Base-by-base conservation (phyloP, 1,140 invertebrate species). In the Cecropterus lyciades region DNA sequence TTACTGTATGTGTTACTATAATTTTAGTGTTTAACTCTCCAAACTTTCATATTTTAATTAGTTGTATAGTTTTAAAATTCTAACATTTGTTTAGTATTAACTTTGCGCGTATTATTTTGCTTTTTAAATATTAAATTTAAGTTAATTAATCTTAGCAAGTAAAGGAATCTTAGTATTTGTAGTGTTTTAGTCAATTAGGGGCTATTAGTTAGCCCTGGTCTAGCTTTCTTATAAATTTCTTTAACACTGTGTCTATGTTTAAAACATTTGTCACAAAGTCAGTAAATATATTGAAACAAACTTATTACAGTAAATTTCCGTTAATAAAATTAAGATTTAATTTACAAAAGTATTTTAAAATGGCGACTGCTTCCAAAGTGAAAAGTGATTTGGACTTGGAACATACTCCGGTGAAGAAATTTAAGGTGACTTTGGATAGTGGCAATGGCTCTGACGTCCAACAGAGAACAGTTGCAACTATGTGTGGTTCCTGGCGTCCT, bases 401-500 rank as follows among this genome's bases (percentile, higher is more conserved):
- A 63, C 64, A 77, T 63, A 59, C 48, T 48, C 84, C 84, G 1
- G 70, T 70, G 17, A 92, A 92, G 72, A 92, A 83, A 73, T 55
- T 84, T 1, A 89, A 87, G 77, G 14, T 85, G 17, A 56, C 37
- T 53, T 53, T 69, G 59, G 59, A 68, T 0, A 16, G 46, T 74
- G 15, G 5, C 15, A n/a, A n/a, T n/a, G n/a, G n/a, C n/a, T 37
- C 48, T 53, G 14, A 27, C 27, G 17, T 51, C 10, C 49, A 65
- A 48, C n/a, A n/a, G n/a, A 87, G 92, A 70, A 92, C 89, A 65
- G 88, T 93, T 2, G 82, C 79, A n/a, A 92, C 89, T 15, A 92
- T 92, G 89, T 93, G 92, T 80, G 92, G 92, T 57, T 77, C 90
- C 20, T 93, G 92, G 92, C 79, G 92, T 55, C 84, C 84, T 11